Evolutionary conservation across 2,888 invertebrate genomes (phyloP).

Genomic region (Lithosia quadra): DNA sequence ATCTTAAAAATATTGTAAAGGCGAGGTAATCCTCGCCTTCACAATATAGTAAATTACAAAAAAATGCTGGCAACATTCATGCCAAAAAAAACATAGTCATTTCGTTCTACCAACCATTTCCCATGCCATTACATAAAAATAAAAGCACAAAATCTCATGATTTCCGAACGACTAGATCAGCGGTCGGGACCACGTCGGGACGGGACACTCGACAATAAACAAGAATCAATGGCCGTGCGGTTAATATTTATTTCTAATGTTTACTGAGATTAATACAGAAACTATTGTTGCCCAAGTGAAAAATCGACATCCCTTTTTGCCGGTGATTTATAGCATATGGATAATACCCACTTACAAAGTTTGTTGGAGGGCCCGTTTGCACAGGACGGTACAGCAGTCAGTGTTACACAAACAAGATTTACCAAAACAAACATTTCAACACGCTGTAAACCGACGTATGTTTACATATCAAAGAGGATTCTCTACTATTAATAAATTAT

Average conservation of each 20-base stretch:
- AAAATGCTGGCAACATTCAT: conserved; percentile 7
- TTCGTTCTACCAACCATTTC: conserved; percentile 5
- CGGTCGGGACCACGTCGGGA: conserved; percentile 21
- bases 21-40: too few species aligned
- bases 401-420: conserved; percentile 20
- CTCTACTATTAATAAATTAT: not conserved
- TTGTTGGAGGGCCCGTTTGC: conserved; percentile 18
- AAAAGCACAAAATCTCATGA: conserved; percentile 34
- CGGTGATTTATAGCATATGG: conserved; percentile 39
- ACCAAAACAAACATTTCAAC: conserved; percentile 10
- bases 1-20: too few species aligned
- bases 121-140: conserved; percentile 28
- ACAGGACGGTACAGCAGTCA: conserved; percentile 25
- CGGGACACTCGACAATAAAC: conserved; percentile 35
- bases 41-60: not conserved
- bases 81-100: conserved; percentile 1
- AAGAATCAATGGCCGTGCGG: conserved; percentile 41
- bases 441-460: not conserved
- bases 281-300: conserved; percentile 47
- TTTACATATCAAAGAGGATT: conserved; percentile 11
- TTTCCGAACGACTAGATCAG: conserved; percentile 23
- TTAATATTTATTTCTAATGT: conserved; percentile 47
- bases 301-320: conserved; percentile 37
- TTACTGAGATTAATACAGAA: conserved; percentile 45
- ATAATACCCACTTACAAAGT: conserved; percentile 35